Conservation (phyloP, 1,140 invertebrate genomes). For the Drosophila watanabei region DNA sequence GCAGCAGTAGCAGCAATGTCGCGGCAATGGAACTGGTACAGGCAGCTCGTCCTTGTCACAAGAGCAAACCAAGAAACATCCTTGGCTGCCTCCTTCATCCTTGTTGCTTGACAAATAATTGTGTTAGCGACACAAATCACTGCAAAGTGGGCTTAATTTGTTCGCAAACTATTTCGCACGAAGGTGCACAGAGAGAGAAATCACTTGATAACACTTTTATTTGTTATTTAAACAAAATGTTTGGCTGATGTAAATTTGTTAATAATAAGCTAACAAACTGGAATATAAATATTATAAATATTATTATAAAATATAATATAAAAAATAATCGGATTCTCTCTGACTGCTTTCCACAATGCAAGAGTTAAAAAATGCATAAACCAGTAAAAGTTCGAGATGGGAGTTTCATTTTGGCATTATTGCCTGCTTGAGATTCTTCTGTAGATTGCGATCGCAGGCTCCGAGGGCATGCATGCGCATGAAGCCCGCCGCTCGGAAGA, state of each 20-base stretch:
- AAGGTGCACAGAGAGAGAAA: conserved; percentile 8
- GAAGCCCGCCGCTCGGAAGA: conserved; percentile 39
- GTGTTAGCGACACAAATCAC: conserved; percentile 78
- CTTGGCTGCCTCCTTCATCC: conserved; percentile 19
- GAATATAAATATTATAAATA: neutral
- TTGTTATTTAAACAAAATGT: neutral
- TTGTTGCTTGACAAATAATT: conserved; percentile 68
- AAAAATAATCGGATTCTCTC: neutral
- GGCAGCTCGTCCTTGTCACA: conserved; percentile 36
- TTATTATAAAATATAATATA: neutral
- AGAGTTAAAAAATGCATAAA: neutral
- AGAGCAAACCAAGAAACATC: conserved; percentile 17
- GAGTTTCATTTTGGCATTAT: neutral
- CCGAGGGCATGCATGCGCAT: conserved; percentile 29
- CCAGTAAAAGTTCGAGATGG: neutral
- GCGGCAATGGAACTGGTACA: neutral
- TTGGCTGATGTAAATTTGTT: neutral
- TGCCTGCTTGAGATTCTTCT: neutral
- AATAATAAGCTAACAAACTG: neutral
- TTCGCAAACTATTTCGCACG: conserved; percentile 71
- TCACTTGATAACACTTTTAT: neutral
- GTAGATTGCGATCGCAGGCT: conserved; percentile 27
- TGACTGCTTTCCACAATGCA: neutral
- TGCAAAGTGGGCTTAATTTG: conserved; percentile 79
- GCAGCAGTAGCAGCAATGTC: neutral